These are phyloP conservation scores for Actenoides hombroni DNA, from an alignment of 2,113 vertebrate genomes.

Conservation along the genomic window DNA sequence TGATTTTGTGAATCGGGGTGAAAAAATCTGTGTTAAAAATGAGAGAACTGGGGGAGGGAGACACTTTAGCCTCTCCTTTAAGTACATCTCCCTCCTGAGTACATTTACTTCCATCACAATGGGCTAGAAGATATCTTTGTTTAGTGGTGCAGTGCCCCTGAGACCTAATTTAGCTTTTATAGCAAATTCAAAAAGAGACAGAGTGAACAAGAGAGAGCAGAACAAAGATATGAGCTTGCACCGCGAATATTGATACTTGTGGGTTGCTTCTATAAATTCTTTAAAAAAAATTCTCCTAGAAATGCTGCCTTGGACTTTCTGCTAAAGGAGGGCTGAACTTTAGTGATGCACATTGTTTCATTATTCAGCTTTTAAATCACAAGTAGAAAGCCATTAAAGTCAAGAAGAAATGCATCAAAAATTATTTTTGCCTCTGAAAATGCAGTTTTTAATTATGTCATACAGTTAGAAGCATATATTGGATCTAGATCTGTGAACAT, in stretches of 20 bases:
- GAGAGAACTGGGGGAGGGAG: conserved; percentile 55
- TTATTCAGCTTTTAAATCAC: neutral
- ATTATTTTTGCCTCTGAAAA: conserved; percentile 11
- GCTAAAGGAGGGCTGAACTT: neutral
- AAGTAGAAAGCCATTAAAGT: neutral
- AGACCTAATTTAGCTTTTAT: conserved; percentile 82
- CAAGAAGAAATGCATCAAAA: conserved; percentile 28
- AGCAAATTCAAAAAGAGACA: conserved; percentile 76
- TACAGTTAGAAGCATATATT: neutral
- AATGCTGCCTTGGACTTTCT: conserved; percentile 69
- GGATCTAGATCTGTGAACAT: neutral
- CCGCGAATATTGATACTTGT: conserved; percentile 74
- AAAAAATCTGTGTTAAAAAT: conserved; percentile 45
- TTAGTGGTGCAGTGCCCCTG: conserved; percentile 72
- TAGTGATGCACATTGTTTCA: neutral
- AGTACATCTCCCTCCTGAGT: conserved; percentile 70
- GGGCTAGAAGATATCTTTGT: conserved; percentile 75
- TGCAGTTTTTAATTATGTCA: neutral
- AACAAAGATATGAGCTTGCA: conserved; percentile 71
- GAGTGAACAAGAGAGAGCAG: conserved; percentile 55
- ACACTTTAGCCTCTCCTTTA: conserved; percentile 64
- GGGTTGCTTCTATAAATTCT: conserved; percentile 68
- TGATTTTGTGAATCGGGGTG: neutral
- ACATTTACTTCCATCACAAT: conserved; percentile 76
- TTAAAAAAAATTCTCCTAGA: conserved; percentile 66